These are phyloP conservation scores for Adelges cooleyi DNA, from an alignment of 1,140 invertebrate species.

Conservation along the genomic window DNA sequence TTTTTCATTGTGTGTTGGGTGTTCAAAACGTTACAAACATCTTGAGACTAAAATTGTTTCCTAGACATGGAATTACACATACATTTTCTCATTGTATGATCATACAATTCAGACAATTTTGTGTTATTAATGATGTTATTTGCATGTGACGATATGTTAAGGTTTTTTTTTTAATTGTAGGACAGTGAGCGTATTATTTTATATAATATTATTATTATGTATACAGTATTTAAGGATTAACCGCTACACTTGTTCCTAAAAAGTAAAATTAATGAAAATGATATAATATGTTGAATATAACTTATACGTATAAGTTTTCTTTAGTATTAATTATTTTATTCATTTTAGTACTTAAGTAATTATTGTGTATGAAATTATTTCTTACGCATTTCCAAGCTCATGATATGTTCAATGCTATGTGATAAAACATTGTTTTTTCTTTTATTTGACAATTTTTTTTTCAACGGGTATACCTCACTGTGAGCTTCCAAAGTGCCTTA, in stretches of 20 bases:
- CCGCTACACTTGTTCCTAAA: conserved; percentile 29
- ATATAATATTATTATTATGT: conserved; percentile 28
- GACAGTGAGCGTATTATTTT: conserved; percentile 28
- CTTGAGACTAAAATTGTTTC: conserved; percentile 19
- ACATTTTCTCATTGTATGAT: not conserved
- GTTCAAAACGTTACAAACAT: not conserved
- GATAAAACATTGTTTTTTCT: conserved; percentile 26
- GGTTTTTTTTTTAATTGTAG: conserved; percentile 21
- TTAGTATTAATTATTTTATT: conserved; percentile 20
- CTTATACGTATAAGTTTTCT: not conserved
- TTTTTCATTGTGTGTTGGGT: not conserved
- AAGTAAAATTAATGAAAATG: not conserved
- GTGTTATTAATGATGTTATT: conserved; percentile 4
- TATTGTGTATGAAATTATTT: not conserved
- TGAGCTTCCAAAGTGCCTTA: conserved; percentile 26
- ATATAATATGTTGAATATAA: not conserved
- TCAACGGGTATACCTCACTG: conserved; percentile 24
- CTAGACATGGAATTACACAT: conserved; percentile 12
- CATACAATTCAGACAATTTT: not conserved
- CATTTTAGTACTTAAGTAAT: conserved; percentile 15
- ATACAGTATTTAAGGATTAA: conserved; percentile 28
- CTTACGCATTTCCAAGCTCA: conserved; percentile 24
- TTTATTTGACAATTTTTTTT: not conserved
- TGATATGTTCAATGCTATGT: conserved; percentile 20
- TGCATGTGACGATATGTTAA: conserved; percentile 21